Base-by-base conservation (phyloP, 2,797 vertebrate species). In the Lepus townsendii region DNA sequence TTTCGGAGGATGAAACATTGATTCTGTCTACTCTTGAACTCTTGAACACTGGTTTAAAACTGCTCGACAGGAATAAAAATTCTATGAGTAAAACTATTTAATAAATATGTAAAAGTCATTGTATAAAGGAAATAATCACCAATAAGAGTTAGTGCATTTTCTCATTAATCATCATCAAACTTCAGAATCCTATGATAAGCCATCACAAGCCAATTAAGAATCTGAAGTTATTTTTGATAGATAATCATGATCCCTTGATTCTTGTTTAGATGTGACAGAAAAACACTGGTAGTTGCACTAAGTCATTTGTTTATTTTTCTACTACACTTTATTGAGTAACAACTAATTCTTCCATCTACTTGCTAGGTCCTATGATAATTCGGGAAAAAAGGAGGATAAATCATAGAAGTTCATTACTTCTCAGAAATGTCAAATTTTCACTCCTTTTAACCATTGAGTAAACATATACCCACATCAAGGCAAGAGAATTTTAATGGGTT, bases 101-200 rank as follows among this genome's bases (percentile, higher is more conserved):
- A 68, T 79, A 92, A 80, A 91, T 95, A 76, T 42, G 8, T 60
- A 92, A 73, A 42, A 35, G 83, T 84, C 54, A 72, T 30, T 26
- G 19, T 12, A 17, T 42, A 38, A 1, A 86, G 65, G 60, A 75
- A 93, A 94, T 57, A 84, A 57, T 57, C 82, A 86, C 13, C 7
- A 5, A 10, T 42, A 27, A 68, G n/a, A 76, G 69, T 62, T 38
- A 73, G 27, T 32, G 1, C 0, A 17, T 76, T 88, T 80, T 89
- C 24, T 95, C 78, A 62, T 71, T 84, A 38, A 78, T 30, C 5
- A 13, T 66, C 68, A 78, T 35, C n/a, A 86, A 91, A 50, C 87
- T 65, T 14, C 7, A 42, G 22, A 82, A 20, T 57, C 75, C 17
- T 5, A 20, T 30, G 84, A 13, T 90, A 27, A 93, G 54, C 19